These are phyloP conservation scores for Halichondria panicea DNA, from an alignment of 37 sponge, comb jelly and placozoan species.

Conservation along the genomic window DNA sequence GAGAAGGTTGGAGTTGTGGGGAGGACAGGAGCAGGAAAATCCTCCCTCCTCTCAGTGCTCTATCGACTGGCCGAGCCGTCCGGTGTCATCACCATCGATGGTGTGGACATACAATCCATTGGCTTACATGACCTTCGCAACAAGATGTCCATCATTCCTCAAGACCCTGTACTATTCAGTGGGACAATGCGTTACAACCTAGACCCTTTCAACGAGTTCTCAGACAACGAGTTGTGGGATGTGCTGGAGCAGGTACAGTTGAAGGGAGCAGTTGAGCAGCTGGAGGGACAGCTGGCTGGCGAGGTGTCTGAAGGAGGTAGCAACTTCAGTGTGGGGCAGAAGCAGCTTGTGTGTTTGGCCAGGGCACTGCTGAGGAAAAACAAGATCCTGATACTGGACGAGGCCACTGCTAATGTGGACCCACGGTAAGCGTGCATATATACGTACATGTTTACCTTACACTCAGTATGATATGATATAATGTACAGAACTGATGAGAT, in stretches of 20 bases:
- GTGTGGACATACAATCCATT: conserved; percentile 63
- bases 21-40: conserved; percentile 94
- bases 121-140: conserved; percentile 81
- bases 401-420: conserved; percentile 89
- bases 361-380: conserved; percentile 77
- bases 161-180: conserved; percentile 92
- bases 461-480: no score
- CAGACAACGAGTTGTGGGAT: not conserved
- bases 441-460: not conserved
- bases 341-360: conserved; percentile 82
- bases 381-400: conserved; percentile 81
- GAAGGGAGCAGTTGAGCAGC: conserved; percentile 50
- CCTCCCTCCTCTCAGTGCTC: conserved; percentile 77
- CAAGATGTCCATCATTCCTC: conserved; percentile 86
- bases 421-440: conserved; percentile 40
- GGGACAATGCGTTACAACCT: conserved; percentile 33
- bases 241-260: conserved; percentile 61
- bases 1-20: conserved; percentile 94
- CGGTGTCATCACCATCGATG: conserved; percentile 80
- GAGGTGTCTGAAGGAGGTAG: conserved; percentile 71
- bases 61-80: conserved; percentile 86
- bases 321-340: conserved; percentile 87
- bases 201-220: not conserved
- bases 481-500: conserved; percentile 87
- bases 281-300: conserved; percentile 55